Conservation (phyloP, 2,113 vertebrate species). For the Smithornis capensis region DNA sequence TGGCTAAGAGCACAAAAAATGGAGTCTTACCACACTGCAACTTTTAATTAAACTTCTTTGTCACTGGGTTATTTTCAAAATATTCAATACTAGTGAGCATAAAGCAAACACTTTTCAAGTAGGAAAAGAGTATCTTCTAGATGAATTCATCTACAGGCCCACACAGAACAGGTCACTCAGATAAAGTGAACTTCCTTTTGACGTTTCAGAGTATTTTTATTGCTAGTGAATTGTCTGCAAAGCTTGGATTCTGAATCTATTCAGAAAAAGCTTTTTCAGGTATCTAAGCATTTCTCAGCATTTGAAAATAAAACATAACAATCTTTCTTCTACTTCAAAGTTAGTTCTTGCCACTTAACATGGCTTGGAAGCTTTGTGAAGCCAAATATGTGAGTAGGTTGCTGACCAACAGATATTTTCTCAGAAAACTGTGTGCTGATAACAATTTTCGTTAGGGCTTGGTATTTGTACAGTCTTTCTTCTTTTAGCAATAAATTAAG, state of each 20-base stretch:
- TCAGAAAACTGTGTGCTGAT: background rate
- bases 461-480: background rate
- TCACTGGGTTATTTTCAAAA: background rate
- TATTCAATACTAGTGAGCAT: background rate
- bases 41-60: slow-evolving; percentile 1
- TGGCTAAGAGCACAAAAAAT: slow-evolving; percentile 2
- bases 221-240: background rate
- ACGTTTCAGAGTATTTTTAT: background rate
- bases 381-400: background rate
- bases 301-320: background rate
- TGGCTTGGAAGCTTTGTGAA: background rate
- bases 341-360: background rate
- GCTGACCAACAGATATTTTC: background rate
- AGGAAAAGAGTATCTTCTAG: background rate
- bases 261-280: background rate
- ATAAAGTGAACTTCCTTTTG: background rate
- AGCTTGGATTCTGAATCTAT: background rate
- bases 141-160: background rate
- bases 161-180: background rate
- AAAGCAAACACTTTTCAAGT: background rate
- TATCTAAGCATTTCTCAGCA: background rate
- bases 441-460: background rate
- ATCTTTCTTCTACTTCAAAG: background rate
- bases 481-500: background rate
- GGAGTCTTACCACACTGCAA: background rate